Conservation (phyloP, 1,140 invertebrate species). For the Hormaphis cornu region DNA sequence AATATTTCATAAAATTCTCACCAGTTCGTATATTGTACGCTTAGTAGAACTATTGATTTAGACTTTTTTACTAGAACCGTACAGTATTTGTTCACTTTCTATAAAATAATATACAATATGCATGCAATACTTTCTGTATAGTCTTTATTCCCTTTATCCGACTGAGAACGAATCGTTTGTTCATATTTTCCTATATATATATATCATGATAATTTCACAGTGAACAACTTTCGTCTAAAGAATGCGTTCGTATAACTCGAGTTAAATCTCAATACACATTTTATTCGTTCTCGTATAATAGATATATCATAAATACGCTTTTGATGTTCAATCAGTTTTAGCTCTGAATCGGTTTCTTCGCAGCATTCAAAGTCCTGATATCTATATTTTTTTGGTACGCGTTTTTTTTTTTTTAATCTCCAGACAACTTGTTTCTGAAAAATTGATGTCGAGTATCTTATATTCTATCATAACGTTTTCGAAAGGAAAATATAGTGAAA, state of each 20-base stretch:
- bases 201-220: constrained; percentile 1
- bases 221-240: background rate
- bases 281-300: background rate
- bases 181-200: too few relatives aligned
- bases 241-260: background rate
- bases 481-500: too few relatives aligned
- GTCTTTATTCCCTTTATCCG: background rate
- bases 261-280: background rate
- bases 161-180: background rate
- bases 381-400: background rate
- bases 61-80: too few relatives aligned
- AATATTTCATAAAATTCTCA: too few relatives aligned
- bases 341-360: background rate
- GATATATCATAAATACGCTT: background rate
- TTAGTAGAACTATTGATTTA: too few relatives aligned
- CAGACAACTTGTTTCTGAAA: background rate
- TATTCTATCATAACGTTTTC: too few relatives aligned
- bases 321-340: background rate
- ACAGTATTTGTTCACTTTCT: too few relatives aligned
- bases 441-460: too few relatives aligned
- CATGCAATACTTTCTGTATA: background rate
- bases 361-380: background rate
- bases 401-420: background rate
- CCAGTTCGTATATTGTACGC: too few relatives aligned
- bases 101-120: background rate